phyloP scores from a whole-genome alignment of 1,140 invertebrate genomes.

The Macrostomum lignano region DNA sequence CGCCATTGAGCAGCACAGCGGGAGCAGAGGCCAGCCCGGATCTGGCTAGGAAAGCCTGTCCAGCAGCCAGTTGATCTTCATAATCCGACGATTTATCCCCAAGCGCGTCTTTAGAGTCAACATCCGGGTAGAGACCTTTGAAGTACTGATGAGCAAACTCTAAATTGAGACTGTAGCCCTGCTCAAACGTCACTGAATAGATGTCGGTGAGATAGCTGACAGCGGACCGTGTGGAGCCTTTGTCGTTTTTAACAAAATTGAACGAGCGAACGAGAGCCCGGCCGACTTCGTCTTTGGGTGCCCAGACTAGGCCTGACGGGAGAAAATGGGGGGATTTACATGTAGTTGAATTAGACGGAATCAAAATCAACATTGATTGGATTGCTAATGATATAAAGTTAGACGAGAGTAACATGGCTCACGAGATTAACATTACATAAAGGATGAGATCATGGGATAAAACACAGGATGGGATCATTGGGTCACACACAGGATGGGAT shows the following conservation, averaged over 20 bases:
- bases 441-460: neutral
- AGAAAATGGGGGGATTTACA: constrained; percentile 1
- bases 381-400: neutral
- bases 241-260: constrained; percentile 55
- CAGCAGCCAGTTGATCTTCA: no score
- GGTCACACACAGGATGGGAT: no score
- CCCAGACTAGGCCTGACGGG: constrained; percentile 52
- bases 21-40: no score
- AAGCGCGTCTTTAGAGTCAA: constrained; percentile 5
- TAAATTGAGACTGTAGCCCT: constrained; percentile 3
- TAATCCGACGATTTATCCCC: no score
- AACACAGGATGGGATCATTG: neutral
- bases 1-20: no score
- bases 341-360: neutral
- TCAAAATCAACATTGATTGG: constrained; percentile 3
- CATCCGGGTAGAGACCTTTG: constrained; percentile 4
- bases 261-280: constrained; percentile 62
- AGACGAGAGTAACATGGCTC: neutral
- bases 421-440: constrained; percentile 5
- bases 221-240: constrained; percentile 34
- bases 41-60: no score
- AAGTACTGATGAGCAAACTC: constrained; percentile 7
- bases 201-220: constrained; percentile 53
- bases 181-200: constrained; percentile 13
- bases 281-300: constrained; percentile 40